Evolutionary conservation across 2,113 vertebrate genomes (phyloP).

Genomic region (Vimba vimba): DNA sequence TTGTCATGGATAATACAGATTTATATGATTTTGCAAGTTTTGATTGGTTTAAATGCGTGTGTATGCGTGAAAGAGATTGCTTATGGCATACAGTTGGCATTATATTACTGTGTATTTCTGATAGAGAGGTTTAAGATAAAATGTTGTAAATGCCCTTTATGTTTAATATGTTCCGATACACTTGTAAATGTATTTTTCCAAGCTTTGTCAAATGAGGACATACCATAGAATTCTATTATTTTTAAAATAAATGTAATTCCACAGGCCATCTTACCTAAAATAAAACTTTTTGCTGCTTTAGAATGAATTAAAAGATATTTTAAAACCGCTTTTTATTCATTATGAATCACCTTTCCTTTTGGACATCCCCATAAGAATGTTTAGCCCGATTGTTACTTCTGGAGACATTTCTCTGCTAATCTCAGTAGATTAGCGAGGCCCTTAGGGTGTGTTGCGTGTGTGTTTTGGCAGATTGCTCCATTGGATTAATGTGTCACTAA

Average conservation of each 20-base stretch:
- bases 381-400: not conserved
- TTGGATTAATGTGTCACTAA: conserved; percentile 27
- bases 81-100: too few species aligned
- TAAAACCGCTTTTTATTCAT: not conserved
- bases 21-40: not conserved
- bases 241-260: not conserved
- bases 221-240: not conserved
- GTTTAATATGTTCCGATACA: not conserved
- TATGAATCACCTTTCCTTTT: conserved; percentile 17
- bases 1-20: not conserved
- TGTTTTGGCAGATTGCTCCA: conserved; percentile 11
- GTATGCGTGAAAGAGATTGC: not conserved
- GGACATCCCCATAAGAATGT: not conserved
- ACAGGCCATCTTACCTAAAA: not conserved
- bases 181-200: not conserved
- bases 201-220: not conserved
- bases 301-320: not conserved
- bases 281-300: not conserved
- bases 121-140: not conserved
- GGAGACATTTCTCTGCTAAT: conserved; percentile 1
- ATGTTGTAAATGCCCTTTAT: not conserved
- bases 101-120: too few species aligned
- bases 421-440: conserved; percentile 19
- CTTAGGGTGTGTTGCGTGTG: conserved; percentile 15
- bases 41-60: not conserved